phyloP scores from a whole-genome alignment of 2,113 vertebrate species.

The Catharus minimus region DNA sequence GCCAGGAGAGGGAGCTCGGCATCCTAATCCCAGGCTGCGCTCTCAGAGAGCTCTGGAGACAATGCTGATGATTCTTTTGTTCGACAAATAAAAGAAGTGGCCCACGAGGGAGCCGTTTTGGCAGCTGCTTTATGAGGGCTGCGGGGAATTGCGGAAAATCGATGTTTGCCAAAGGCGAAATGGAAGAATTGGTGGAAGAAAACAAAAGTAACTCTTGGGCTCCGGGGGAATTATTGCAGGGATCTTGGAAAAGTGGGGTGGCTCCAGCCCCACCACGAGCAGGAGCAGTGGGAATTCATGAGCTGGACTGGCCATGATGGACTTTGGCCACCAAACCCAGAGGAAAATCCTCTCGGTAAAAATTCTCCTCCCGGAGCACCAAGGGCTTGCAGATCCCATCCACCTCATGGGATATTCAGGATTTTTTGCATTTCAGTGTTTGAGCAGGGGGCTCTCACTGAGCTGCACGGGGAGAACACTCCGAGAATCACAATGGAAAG shows the following conservation, averaged over 20 bases:
- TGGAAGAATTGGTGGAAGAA: slow-evolving; percentile 11
- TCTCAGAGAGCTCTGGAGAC: not conserved
- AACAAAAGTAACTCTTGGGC: not conserved
- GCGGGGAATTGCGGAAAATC: slow-evolving; percentile 54
- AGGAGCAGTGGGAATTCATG: fast-evolving
- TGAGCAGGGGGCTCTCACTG: not conserved
- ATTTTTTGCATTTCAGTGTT: not conserved
- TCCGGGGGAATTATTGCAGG: not conserved
- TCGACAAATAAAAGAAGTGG: slow-evolving; percentile 60
- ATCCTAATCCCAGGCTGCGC: not conserved
- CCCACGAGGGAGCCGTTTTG: slow-evolving; percentile 49
- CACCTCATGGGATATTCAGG: fast-evolving
- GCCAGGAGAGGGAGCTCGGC: slow-evolving; percentile 68
- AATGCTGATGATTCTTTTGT: slow-evolving; percentile 61
- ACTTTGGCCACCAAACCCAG: not conserved
- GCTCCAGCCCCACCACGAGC: not conserved
- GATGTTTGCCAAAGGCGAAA: slow-evolving; percentile 53
- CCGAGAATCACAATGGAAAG: not conserved
- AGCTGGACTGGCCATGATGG: not conserved
- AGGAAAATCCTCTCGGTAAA: not conserved
- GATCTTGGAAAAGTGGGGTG: not conserved
- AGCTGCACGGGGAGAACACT: not conserved
- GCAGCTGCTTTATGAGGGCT: slow-evolving; percentile 54
- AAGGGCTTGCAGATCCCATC: not conserved
- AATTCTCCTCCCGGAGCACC: not conserved